A percentile compares a stretch with the other conserved stretches of the same genome.
phyloP scores from a whole-genome alignment of 2,113 vertebrate genomes.

The Psettodes erumei region DNA sequence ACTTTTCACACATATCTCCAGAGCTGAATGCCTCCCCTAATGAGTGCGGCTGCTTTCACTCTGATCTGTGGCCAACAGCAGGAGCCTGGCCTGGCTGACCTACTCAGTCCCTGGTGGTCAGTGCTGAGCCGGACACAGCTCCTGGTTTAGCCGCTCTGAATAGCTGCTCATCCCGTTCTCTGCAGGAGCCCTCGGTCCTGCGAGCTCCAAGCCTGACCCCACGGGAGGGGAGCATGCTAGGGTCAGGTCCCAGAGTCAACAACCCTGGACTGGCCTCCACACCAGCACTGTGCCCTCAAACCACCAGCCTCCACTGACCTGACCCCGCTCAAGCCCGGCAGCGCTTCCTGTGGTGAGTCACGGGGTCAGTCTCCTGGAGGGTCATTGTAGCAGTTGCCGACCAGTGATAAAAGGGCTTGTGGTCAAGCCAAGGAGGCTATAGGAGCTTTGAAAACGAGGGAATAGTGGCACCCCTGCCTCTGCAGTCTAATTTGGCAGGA shows the following conservation, averaged over 20 bases:
- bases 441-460: conserved; percentile 57
- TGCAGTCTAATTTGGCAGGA: conserved; percentile 79
- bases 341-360: conserved; percentile 69
- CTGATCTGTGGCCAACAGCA: conserved; percentile 63
- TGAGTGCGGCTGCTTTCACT: conserved; percentile 66
- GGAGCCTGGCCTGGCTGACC: conserved; percentile 72
- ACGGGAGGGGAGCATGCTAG: conserved; percentile 41
- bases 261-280: conserved; percentile 48
- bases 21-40: conserved; percentile 67
- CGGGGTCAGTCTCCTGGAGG: conserved; percentile 69
- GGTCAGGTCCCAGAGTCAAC: conserved; percentile 74
- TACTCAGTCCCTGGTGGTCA: conserved; percentile 59
- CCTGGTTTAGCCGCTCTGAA: conserved; percentile 59
- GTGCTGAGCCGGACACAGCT: conserved; percentile 59
- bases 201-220: conserved; percentile 67
- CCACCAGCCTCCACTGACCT: conserved; percentile 55
- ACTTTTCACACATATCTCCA: conserved; percentile 76
- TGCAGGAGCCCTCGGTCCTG: conserved; percentile 57
- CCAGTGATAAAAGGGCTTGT: conserved; percentile 71
- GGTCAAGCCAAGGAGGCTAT: conserved; percentile 61
- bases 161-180: conserved; percentile 72
- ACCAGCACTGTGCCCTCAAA: conserved; percentile 52
- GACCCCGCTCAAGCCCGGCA: conserved; percentile 63
- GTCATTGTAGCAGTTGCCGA: conserved; percentile 75
- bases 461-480: conserved; percentile 68